Evolutionary conservation across 2,888 invertebrate species (phyloP).

Genomic region (Lymantria monacha): DNA sequence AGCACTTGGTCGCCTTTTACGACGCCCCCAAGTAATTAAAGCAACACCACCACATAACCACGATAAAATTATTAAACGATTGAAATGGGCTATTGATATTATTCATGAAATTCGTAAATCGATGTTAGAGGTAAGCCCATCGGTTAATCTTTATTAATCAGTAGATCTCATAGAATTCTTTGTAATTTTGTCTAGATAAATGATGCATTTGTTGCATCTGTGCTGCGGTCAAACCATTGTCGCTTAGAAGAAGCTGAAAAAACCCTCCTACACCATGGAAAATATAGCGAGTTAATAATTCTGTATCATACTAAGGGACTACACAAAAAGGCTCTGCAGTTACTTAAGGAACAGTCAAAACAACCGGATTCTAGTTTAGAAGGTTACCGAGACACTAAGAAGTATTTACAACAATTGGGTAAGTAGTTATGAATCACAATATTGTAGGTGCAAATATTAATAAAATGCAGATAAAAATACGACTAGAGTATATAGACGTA

Average conservation of each 20-base stretch:
- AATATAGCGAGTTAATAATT: constrained; percentile 96
- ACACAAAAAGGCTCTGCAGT: constrained; percentile 94
- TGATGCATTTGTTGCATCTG: constrained; percentile 95
- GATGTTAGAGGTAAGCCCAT: no score
- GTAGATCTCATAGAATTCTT: background rate
- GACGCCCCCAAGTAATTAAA: no score
- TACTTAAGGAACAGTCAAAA: constrained; percentile 89
- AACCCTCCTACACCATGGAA: constrained; percentile 92
- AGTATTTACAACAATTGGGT: constrained; percentile 95
- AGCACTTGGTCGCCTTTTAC: no score
- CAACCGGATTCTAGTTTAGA: constrained; percentile 89
- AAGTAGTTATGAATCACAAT: constrained; percentile 26
- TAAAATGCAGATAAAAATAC: background rate
- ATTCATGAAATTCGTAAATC: no score
- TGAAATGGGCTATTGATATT: no score
- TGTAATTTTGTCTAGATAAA: constrained; percentile 86
- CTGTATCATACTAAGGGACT: constrained; percentile 97
- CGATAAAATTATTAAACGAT: no score
- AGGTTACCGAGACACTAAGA: constrained; percentile 92
- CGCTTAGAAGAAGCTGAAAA: constrained; percentile 96
- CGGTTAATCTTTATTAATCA: no score
- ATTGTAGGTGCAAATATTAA: no score
- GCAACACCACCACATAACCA: no score
- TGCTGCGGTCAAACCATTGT: constrained; percentile 95
- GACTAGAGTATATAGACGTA: no score